phyloP scores from a whole-genome alignment of 2,888 invertebrate species.

The Chalcis sispes region DNA sequence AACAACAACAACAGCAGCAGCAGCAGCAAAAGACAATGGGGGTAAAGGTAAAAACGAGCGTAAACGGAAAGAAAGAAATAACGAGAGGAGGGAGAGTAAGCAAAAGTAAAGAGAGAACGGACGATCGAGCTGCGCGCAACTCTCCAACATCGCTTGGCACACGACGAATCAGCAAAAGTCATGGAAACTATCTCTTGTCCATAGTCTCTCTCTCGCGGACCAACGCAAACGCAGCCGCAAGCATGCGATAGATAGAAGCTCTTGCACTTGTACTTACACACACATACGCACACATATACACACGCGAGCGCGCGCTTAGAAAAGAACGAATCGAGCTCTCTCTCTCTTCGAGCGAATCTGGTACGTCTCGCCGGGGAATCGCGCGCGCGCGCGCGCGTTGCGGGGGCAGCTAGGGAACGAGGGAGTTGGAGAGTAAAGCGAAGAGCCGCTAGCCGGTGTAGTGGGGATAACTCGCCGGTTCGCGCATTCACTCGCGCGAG shows the following conservation, averaged over 20 bases:
- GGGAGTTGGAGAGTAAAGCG: background rate
- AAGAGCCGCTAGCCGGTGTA: background rate
- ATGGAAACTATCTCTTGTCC: background rate
- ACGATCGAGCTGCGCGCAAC: no score
- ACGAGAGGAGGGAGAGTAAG: background rate
- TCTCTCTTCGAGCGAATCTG: background rate
- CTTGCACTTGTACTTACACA: no score
- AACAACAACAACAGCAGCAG: no score
- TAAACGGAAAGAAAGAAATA: no score
- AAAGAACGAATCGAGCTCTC: no score
- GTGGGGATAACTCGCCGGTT: constrained; percentile 52
- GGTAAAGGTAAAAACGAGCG: no score
- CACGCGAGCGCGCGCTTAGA: constrained; percentile 13
- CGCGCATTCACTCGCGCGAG: background rate
- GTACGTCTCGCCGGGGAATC: constrained; percentile 35
- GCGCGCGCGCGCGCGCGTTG: constrained; percentile 28
- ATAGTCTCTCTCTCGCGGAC: background rate
- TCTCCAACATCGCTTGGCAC: background rate
- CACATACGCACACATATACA: background rate
- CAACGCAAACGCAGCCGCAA: background rate
- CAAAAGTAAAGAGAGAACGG: no score
- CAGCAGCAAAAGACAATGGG: no score
- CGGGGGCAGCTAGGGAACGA: constrained; percentile 17
- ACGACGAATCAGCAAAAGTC: background rate
- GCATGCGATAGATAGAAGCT: no score